Percentiles rank a stretch among this genome's conserved stretches.
These are phyloP conservation scores for Lepisosteus osseus DNA, from an alignment of 2,113 vertebrate species.

Conservation along the genomic window DNA sequence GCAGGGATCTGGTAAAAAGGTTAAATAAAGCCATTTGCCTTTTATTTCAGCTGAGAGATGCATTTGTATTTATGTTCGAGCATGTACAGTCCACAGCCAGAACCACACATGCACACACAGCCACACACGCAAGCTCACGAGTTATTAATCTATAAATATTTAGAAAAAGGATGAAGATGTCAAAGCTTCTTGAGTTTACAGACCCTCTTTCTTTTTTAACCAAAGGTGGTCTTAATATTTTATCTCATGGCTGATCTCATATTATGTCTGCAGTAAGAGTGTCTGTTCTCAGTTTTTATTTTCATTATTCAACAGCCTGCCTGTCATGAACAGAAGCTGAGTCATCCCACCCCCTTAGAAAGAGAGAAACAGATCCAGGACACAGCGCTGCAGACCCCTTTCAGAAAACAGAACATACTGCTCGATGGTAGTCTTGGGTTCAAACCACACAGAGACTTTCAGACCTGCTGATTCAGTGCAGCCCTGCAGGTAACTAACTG, in stretches of 20 bases:
- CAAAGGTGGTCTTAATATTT: constrained; percentile 7
- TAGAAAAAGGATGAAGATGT: constrained; percentile 64
- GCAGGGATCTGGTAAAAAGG: neutral
- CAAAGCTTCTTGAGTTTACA: constrained; percentile 20
- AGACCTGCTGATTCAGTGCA: no score
- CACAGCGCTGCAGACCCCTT: no score
- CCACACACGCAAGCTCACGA: constrained; percentile 32
- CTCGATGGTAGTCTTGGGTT: no score
- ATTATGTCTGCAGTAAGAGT: constrained; percentile 1
- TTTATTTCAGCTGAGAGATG: constrained; percentile 1
- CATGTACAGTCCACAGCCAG: neutral
- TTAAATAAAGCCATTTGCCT: neutral
- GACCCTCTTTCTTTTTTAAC: neutral
- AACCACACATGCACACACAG: neutral
- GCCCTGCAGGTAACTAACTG: no score
- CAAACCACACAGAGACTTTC: no score
- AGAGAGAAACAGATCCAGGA: no score
- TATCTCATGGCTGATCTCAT: neutral
- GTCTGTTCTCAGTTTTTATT: neutral
- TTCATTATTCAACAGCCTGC: no score
- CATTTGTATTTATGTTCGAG: constrained; percentile 7
- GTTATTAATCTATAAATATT: constrained; percentile 66
- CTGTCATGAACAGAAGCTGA: no score
- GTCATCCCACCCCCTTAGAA: no score
- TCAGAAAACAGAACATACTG: no score